These are phyloP conservation scores for Delia radicum DNA, from an alignment of 1,140 invertebrate species.

Conservation along the genomic window DNA sequence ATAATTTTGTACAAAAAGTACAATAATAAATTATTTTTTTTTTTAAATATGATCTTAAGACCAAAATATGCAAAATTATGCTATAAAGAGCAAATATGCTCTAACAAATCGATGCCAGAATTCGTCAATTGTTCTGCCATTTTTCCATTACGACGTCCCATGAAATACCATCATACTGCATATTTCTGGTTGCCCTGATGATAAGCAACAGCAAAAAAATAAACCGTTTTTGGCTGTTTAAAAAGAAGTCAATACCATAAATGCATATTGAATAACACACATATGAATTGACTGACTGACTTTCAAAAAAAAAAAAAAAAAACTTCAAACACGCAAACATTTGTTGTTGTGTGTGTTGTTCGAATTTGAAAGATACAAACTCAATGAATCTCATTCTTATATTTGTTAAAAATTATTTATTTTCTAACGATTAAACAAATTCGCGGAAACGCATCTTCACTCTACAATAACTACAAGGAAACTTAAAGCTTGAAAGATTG, in stretches of 20 bases:
- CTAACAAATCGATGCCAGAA: too few relatives aligned
- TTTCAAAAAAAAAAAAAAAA: not conserved
- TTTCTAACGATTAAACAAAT: conserved; percentile 30
- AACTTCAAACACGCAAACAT: too few relatives aligned
- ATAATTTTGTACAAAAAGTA: too few relatives aligned
- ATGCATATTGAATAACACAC: not conserved
- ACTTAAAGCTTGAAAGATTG: not conserved
- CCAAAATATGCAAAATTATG: too few relatives aligned
- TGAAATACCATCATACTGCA: too few relatives aligned
- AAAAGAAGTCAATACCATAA: not conserved
- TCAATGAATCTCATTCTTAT: not conserved
- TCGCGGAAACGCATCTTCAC: conserved; percentile 18
- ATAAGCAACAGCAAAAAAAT: not conserved
- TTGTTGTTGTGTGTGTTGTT: not conserved
- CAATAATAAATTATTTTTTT: too few relatives aligned
- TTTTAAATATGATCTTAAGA: too few relatives aligned
- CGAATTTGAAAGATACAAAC: not conserved
- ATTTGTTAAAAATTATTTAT: not conserved
- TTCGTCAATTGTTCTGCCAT: too few relatives aligned
- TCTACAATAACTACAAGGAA: not conserved
- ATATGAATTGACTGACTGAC: not conserved
- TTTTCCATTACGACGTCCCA: too few relatives aligned
- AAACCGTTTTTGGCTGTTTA: not conserved
- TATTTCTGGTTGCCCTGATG: too few relatives aligned
- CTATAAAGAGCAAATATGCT: too few relatives aligned